Percentiles rank a stretch among this genome's conserved stretches.
These are phyloP conservation scores for Rhynchopsitta pachyrhyncha DNA, from an alignment of 2,113 vertebrate species.

Conservation along the genomic window DNA sequence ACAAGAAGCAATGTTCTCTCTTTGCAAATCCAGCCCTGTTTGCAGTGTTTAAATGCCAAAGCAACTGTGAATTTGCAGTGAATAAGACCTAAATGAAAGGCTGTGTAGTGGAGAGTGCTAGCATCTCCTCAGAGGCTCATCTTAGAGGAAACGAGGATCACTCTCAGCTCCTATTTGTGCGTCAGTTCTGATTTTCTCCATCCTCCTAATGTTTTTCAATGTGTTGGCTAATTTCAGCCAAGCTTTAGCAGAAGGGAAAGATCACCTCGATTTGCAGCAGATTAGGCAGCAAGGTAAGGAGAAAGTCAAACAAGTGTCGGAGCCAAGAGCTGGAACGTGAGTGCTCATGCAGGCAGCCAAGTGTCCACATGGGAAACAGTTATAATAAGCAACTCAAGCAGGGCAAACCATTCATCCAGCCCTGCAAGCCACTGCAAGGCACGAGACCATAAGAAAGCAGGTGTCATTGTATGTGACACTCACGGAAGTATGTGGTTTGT, in stretches of 20 bases:
- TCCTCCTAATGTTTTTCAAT: not conserved
- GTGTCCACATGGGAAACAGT: conserved; percentile 26
- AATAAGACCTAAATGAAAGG: not conserved
- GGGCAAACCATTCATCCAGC: not conserved
- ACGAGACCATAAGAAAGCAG: not conserved
- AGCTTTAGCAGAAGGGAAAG: conserved; percentile 6
- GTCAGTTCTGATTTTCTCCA: not conserved
- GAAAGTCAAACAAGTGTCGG: not conserved
- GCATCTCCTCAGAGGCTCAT: not conserved
- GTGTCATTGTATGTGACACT: not conserved
- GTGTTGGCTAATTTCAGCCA: not conserved
- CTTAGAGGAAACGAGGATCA: not conserved
- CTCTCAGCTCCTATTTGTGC: not conserved
- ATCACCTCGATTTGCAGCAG: conserved; percentile 52
- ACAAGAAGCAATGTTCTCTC: not conserved
- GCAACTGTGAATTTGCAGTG: not conserved
- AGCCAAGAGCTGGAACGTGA: conserved; percentile 38
- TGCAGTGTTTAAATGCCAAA: not conserved
- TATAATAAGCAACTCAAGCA: conserved; percentile 9
- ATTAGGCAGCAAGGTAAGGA: conserved; percentile 29
- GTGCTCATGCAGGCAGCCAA: conserved; percentile 22
- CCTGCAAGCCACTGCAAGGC: not conserved
- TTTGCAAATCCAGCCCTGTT: not conserved
- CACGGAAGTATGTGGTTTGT: not conserved
- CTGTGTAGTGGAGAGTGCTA: not conserved